These are phyloP conservation scores for Pampus argenteus DNA, from an alignment of 2,797 vertebrate genomes.

Conservation along the genomic window DNA sequence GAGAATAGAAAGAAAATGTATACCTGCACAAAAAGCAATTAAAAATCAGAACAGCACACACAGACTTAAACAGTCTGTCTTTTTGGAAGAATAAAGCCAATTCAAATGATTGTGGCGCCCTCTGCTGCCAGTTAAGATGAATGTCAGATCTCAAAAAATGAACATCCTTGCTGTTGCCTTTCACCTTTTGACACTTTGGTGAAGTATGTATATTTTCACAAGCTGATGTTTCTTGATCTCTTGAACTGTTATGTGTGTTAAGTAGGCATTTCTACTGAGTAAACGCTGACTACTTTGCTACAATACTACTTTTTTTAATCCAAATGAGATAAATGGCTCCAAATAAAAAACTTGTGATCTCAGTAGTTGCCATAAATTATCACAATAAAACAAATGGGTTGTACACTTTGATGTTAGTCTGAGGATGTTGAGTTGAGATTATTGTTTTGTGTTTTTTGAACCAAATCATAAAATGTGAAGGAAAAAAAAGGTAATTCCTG, in stretches of 20 bases:
- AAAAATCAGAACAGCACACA: neutral
- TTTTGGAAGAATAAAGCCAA: neutral
- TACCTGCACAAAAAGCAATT: neutral
- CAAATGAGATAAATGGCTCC: neutral
- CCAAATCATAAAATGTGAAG: neutral
- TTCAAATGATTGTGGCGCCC: slow-evolving; percentile 39
- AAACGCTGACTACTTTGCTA: neutral
- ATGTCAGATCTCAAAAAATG: neutral
- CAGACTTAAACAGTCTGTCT: neutral
- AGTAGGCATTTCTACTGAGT: neutral
- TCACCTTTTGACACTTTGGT: neutral
- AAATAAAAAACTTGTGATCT: neutral
- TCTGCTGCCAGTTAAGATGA: slow-evolving; percentile 47
- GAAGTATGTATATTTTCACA: neutral
- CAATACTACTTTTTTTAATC: neutral
- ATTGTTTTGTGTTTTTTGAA: neutral
- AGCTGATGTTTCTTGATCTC: neutral
- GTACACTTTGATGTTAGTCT: neutral
- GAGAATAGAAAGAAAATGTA: neutral
- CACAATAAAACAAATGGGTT: neutral
- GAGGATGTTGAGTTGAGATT: neutral
- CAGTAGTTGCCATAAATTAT: neutral
- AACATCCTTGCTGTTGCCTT: neutral
- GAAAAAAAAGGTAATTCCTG: neutral
- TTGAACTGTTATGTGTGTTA: neutral